Evolutionary conservation across 1,140 invertebrate species (phyloP).

Genomic region (Lepidotrigona ventralis): DNA sequence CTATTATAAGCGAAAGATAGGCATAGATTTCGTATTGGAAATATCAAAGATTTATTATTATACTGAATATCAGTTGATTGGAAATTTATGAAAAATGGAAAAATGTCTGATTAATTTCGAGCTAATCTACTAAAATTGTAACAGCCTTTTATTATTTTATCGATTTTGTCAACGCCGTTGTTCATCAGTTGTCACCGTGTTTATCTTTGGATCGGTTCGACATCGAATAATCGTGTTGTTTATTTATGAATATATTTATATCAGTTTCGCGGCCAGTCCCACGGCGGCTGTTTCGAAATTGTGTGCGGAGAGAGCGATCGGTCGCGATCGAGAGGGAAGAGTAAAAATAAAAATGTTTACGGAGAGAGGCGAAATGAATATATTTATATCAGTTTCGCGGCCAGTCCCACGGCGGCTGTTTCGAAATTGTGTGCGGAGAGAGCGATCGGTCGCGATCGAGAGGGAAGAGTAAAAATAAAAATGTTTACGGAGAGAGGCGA

Average conservation of each 20-base stretch:
- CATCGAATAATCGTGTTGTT: background rate
- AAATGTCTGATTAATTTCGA: background rate
- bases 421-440: background rate
- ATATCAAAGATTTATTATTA: background rate
- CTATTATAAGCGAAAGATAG: background rate
- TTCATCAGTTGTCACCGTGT: background rate
- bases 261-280: background rate
- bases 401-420: constrained; percentile 9
- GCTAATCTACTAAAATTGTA: background rate
- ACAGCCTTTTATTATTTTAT: background rate
- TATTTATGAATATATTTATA: constrained; percentile 12
- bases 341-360: constrained; percentile 24
- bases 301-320: background rate
- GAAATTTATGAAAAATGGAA: background rate
- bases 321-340: constrained; percentile 9
- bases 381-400: background rate
- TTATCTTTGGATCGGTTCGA: no score
- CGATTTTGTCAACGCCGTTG: background rate
- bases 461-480: constrained; percentile 25
- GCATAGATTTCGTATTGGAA: background rate
- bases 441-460: constrained; percentile 11
- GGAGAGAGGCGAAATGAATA: background rate
- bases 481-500: background rate
- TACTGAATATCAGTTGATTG: background rate
- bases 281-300: constrained; percentile 13